A percentile compares a stretch with the other conserved stretches of the same genome.
Conservation (phyloP, 92 coral and sea anemone species). For the Scolanthus callimorphus region DNA sequence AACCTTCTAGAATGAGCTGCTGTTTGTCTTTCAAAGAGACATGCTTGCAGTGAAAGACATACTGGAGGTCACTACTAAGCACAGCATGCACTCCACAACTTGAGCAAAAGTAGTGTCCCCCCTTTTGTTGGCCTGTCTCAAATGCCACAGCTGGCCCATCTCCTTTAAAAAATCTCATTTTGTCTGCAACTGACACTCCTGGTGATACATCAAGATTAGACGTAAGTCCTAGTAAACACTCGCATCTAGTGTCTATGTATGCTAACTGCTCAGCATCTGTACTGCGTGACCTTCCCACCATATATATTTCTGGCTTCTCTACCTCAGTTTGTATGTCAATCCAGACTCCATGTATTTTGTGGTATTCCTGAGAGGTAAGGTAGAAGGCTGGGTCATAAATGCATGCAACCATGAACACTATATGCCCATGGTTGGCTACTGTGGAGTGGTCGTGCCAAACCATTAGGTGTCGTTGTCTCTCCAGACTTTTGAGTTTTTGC, state of each 20-base stretch:
- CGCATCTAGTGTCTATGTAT: constrained; percentile 22
- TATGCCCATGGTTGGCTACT: constrained; percentile 49
- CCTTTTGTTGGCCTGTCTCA: constrained; percentile 30
- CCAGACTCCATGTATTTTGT: constrained; percentile 5
- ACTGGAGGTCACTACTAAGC: neutral
- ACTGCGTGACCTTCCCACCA: constrained; percentile 4
- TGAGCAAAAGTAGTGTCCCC: constrained; percentile 30
- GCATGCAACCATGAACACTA: constrained; percentile 47
- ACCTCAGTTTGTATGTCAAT: constrained; percentile 35
- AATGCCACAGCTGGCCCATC: constrained; percentile 25
- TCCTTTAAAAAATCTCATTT: constrained; percentile 17
- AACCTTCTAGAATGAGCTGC: constrained; percentile 12
- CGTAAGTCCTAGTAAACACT: constrained; percentile 10
- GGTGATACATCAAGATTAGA: neutral
- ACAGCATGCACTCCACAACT: constrained; percentile 20
- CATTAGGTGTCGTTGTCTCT: constrained; percentile 30
- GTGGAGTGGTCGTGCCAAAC: constrained; percentile 70
- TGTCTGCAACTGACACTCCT: constrained; percentile 5
- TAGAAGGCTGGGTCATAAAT: constrained; percentile 40
- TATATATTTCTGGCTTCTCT: constrained; percentile 17
- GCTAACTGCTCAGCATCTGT: constrained; percentile 21
- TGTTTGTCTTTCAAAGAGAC: neutral
- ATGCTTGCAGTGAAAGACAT: constrained; percentile 17
- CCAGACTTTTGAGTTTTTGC: constrained; percentile 18
- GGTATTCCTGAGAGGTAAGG: constrained; percentile 32